These are phyloP conservation scores for Clivina fossor DNA, from an alignment of 2,888 invertebrate species.

Conservation along the genomic window DNA sequence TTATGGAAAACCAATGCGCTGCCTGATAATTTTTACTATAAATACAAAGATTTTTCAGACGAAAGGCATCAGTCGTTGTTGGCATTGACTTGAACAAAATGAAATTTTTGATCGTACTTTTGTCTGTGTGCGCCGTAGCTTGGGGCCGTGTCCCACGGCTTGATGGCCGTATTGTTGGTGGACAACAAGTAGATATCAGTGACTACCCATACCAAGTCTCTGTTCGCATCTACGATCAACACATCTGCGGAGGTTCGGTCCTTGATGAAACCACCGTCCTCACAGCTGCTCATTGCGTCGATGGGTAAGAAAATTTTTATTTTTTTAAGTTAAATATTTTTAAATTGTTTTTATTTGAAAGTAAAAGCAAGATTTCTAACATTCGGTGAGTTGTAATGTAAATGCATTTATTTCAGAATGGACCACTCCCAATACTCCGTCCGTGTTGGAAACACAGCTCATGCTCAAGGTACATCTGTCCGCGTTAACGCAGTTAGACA, in stretches of 20 bases:
- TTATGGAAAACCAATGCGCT: too few relatives aligned
- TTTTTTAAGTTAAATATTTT: not conserved
- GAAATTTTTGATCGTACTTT: not conserved
- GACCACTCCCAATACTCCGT: conserved; percentile 6
- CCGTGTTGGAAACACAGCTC: conserved; percentile 9
- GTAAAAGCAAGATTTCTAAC: not conserved
- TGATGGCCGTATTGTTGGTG: conserved; percentile 18
- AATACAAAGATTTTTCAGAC: too few relatives aligned
- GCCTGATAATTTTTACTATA: too few relatives aligned
- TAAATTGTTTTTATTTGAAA: not conserved
- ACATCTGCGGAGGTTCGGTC: conserved; percentile 19
- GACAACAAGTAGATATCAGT: not conserved
- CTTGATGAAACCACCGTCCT: conserved; percentile 10
- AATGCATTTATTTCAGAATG: not conserved
- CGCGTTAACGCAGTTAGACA: not conserved
- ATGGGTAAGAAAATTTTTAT: not conserved
- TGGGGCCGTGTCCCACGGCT: conserved; percentile 1
- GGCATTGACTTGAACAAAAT: not conserved
- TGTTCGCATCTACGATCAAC: conserved; percentile 15
- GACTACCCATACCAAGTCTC: conserved; percentile 20
- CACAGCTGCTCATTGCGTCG: conserved; percentile 21
- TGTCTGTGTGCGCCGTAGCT: not conserved
- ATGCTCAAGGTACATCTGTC: not conserved
- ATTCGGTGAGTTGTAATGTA: not conserved
- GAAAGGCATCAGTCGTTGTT: too few relatives aligned